Evolutionary conservation across 2,797 vertebrate genomes (phyloP).

Genomic region (Tenualosa ilisha): DNA sequence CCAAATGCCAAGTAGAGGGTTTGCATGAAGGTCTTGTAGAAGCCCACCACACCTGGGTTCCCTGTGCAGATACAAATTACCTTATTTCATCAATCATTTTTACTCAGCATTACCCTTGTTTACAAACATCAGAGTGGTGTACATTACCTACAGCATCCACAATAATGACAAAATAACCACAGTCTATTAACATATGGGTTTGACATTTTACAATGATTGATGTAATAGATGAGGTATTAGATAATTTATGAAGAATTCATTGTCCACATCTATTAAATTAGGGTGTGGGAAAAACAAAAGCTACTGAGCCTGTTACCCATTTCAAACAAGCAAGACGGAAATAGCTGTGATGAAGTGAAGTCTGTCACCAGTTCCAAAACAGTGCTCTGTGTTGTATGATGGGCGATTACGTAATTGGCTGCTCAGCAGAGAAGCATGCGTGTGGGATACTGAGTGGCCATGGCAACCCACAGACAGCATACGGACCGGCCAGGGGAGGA

Average conservation of each 20-base stretch:
- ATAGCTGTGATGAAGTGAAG: not conserved
- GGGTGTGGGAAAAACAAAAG: not conserved
- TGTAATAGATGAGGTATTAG: too few relatives aligned
- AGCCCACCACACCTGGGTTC: slow-evolving; percentile 88
- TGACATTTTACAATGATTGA: too few relatives aligned
- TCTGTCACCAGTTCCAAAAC: not conserved
- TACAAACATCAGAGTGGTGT: too few relatives aligned
- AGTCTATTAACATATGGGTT: too few relatives aligned
- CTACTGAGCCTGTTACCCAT: not conserved
- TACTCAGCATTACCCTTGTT: too few relatives aligned
- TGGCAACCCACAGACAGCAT: not conserved
- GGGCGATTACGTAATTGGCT: not conserved
- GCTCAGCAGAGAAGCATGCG: not conserved
- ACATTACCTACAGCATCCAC: too few relatives aligned
- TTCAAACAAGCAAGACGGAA: not conserved
- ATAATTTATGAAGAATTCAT: not conserved
- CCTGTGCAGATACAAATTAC: slow-evolving; percentile 67
- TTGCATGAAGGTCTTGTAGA: slow-evolving; percentile 88
- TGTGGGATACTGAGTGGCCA: slow-evolving; percentile 7
- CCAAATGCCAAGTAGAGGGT: slow-evolving; percentile 76
- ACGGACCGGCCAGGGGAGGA: not conserved
- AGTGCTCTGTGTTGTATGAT: slow-evolving; percentile 8
- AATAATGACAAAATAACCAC: too few relatives aligned
- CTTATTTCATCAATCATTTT: too few relatives aligned
- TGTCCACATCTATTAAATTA: not conserved